Percentiles rank a stretch among this genome's conserved stretches.
phyloP scores from a whole-genome alignment of 2,113 vertebrate species.

The Calypte anna region DNA sequence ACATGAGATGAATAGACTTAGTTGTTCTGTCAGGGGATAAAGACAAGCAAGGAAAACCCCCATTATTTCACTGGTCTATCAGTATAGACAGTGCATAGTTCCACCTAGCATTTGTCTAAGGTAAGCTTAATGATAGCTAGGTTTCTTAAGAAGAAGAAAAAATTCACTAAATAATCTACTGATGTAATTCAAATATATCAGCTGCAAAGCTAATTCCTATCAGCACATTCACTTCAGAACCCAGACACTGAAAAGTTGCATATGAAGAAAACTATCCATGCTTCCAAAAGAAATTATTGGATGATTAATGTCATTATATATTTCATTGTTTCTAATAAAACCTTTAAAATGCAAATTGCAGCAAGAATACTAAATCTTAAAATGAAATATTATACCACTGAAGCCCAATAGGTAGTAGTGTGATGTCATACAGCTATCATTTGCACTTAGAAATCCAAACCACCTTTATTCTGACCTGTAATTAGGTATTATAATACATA shows the following conservation, averaged over 20 bases:
- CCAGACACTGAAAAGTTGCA: background rate
- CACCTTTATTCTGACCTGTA: background rate
- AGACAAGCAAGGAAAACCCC: background rate
- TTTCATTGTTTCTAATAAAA: background rate
- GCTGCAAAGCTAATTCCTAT: background rate
- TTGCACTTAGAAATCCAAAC: background rate
- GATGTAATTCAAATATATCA: background rate
- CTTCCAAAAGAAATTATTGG: background rate
- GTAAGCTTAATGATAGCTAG: background rate
- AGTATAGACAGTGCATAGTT: background rate
- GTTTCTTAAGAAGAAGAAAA: background rate
- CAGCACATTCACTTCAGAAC: background rate
- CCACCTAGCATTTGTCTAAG: background rate
- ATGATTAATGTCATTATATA: background rate
- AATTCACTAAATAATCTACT: background rate
- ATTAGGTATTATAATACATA: background rate
- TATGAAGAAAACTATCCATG: background rate
- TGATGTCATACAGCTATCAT: background rate
- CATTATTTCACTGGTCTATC: background rate
- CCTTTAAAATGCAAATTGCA: background rate
- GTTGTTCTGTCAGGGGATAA: background rate
- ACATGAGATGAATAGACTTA: background rate
- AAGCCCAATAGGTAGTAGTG: background rate
- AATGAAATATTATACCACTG: background rate
- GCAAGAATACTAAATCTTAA: background rate